These are phyloP conservation scores for Phoxinus phoxinus DNA, from an alignment of 2,113 vertebrate species.

Conservation along the genomic window DNA sequence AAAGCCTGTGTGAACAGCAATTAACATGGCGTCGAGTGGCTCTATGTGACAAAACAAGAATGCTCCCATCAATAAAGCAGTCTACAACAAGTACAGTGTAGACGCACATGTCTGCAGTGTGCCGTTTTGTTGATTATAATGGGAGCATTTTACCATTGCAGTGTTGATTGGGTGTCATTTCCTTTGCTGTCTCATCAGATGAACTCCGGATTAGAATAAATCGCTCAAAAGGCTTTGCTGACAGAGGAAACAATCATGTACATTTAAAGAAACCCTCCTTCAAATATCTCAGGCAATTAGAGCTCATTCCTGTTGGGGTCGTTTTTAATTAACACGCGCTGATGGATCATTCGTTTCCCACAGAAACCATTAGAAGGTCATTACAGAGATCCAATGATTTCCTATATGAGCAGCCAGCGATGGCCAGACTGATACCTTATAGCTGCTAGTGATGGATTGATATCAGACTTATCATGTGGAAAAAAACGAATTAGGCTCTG, in stretches of 20 bases:
- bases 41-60: background rate
- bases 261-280: slow-evolving; percentile 36
- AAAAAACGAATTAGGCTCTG: slow-evolving; percentile 23
- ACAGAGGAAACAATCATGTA: slow-evolving; percentile 27
- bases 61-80: too few species aligned
- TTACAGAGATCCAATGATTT: slow-evolving; percentile 53
- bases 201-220: slow-evolving; percentile 23
- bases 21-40: background rate
- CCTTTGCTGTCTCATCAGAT: background rate
- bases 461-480: slow-evolving; percentile 38
- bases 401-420: slow-evolving; percentile 49
- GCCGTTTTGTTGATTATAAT: slow-evolving; percentile 5
- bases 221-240: slow-evolving; percentile 32
- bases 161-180: background rate
- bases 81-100: background rate
- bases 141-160: background rate
- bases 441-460: slow-evolving; percentile 41
- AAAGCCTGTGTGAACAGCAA: background rate
- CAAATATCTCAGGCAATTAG: slow-evolving; percentile 52
- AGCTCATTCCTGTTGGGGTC: slow-evolving; percentile 37
- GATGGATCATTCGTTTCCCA: slow-evolving; percentile 56
- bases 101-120: background rate
- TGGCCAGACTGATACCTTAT: slow-evolving; percentile 59
- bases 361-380: slow-evolving; percentile 50
- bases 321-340: slow-evolving; percentile 56